Evolutionary conservation across 2,888 invertebrate genomes (phyloP).

Genomic region (Eugnorisma glareosa): DNA sequence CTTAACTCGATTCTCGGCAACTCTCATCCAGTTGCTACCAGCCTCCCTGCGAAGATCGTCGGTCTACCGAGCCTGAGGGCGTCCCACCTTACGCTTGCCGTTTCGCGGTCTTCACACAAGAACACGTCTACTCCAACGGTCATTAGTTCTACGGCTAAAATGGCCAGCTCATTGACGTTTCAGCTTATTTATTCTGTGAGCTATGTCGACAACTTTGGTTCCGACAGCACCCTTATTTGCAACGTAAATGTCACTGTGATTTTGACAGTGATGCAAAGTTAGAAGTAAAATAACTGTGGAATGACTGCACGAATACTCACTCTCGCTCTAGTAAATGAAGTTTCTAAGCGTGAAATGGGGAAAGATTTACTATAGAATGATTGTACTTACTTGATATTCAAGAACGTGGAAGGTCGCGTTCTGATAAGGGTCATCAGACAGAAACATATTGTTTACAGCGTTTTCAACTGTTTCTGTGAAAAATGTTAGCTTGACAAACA

Average conservation of each 20-base stretch:
- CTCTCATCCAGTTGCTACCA: not conserved
- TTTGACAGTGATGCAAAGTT: not conserved
- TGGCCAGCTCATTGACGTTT: not conserved
- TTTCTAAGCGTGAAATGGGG: not conserved
- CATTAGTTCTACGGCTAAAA: not conserved
- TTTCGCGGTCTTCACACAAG: not conserved
- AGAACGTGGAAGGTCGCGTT: conserved; percentile 50
- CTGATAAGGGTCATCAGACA: conserved; percentile 15
- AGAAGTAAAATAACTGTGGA: not conserved
- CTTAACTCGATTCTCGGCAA: not conserved
- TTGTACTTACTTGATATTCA: conserved; percentile 47
- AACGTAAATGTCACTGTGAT: not conserved
- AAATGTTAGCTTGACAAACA: conserved; percentile 14
- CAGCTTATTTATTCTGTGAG: not conserved
- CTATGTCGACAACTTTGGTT: not conserved
- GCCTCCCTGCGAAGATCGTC: not conserved
- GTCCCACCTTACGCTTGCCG: too few relatives aligned
- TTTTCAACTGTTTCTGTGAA: conserved; percentile 18
- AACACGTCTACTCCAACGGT: not conserved
- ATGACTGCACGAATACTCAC: not conserved
- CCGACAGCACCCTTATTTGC: not conserved
- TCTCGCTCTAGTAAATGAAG: not conserved
- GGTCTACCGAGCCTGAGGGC: not conserved
- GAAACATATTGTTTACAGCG: conserved; percentile 15
- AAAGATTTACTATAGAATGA: not conserved